A percentile compares a stretch with the other conserved stretches of the same genome.
phyloP scores from a whole-genome alignment of 2,888 invertebrate genomes.

The Allolobophora icterica region DNA sequence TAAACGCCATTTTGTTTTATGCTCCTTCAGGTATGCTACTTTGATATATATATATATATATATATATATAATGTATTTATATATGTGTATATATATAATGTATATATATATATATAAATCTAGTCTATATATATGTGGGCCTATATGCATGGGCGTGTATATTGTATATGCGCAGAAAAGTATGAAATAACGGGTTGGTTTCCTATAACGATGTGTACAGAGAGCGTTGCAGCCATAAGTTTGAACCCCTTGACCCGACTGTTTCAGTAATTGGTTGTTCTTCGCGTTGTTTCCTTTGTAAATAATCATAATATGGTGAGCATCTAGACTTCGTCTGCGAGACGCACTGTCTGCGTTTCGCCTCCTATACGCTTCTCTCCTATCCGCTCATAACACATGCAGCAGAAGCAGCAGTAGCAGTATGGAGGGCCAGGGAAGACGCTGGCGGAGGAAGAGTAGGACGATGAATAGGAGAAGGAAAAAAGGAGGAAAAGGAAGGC shows the following conservation, averaged over 20 bases:
- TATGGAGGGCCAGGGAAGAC: too few species aligned
- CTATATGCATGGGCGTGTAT: background rate
- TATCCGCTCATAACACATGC: background rate
- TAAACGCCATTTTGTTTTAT: slow-evolving; percentile 6
- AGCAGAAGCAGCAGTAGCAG: background rate
- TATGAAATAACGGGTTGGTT: slow-evolving; percentile 1
- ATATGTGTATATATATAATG: background rate
- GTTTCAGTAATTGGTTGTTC: slow-evolving; percentile 17
- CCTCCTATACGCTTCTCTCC: background rate
- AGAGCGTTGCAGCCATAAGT: background rate
- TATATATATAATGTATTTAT: background rate
- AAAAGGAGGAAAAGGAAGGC: too few species aligned
- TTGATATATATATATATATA: background rate
- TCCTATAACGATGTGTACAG: background rate
- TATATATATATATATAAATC: background rate
- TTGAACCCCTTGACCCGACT: slow-evolving; percentile 17
- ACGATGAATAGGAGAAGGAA: background rate
- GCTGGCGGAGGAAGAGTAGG: background rate
- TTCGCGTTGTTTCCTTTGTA: background rate
- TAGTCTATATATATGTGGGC: background rate
- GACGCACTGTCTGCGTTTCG: background rate
- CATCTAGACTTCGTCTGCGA: background rate
- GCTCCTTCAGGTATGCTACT: slow-evolving; percentile 17
- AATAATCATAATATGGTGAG: slow-evolving; percentile 17
- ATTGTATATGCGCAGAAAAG: slow-evolving; percentile 15